A percentile compares a stretch with the other conserved stretches of the same genome.
phyloP scores from a whole-genome alignment of 2,797 vertebrate species.

The Arctocebus calabarensis region DNA sequence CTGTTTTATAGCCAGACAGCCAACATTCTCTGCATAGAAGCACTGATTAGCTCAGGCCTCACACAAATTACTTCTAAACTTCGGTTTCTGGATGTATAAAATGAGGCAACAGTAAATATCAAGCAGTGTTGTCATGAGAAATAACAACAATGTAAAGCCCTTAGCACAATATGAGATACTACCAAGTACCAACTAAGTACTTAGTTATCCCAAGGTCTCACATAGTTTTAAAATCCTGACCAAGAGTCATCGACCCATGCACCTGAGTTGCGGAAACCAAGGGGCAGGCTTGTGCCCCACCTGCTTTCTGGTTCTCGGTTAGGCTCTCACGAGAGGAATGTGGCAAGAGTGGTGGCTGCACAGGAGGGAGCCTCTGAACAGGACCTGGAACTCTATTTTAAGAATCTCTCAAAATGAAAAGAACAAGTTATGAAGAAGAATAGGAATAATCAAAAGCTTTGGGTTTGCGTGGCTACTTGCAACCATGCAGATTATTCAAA shows the following conservation, averaged over 20 bases:
- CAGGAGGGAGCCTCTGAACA: not conserved
- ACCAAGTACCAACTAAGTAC: not conserved
- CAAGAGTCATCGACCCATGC: not conserved
- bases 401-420: too few species aligned
- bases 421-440: too few species aligned
- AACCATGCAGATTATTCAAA: too few species aligned
- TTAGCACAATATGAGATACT: not conserved
- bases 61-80: not conserved
- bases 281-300: not conserved
- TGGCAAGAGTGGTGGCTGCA: not conserved
- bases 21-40: not conserved
- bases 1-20: not conserved
- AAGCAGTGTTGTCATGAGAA: not conserved
- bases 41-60: not conserved
- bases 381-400: not conserved
- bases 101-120: not conserved
- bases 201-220: not conserved
- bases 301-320: not conserved
- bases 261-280: not conserved
- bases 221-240: constrained; percentile 29
- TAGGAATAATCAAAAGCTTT: too few species aligned
- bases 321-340: not conserved
- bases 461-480: too few species aligned
- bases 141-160: not conserved
- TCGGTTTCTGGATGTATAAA: not conserved